These are phyloP conservation scores for Agrilus cyanescens DNA, from an alignment of 2,888 invertebrate species.

Conservation along the genomic window DNA sequence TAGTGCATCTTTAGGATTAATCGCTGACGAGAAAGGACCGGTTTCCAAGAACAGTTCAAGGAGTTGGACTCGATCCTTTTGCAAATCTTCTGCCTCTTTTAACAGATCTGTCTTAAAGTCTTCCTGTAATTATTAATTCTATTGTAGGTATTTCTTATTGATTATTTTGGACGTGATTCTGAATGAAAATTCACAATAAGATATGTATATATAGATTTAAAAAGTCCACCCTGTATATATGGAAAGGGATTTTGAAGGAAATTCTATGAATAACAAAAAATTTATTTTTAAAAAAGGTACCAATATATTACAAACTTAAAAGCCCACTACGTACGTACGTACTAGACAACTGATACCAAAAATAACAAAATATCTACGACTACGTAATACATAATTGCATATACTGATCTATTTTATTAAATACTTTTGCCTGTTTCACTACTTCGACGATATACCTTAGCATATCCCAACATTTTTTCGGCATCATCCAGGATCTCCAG, in stretches of 20 bases:
- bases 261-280: too few species aligned
- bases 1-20: slow-evolving; percentile 42
- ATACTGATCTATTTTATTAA: too few species aligned
- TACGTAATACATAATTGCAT: not conserved
- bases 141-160: not conserved
- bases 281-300: too few species aligned
- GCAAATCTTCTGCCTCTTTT: slow-evolving; percentile 59
- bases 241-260: not conserved
- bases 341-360: too few species aligned
- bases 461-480: slow-evolving; percentile 58
- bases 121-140: slow-evolving; percentile 32
- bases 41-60: slow-evolving; percentile 55
- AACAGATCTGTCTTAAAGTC: slow-evolving; percentile 59
- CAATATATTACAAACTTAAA: too few species aligned
- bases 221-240: too few species aligned
- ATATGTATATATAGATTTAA: not conserved
- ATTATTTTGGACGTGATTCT: not conserved
- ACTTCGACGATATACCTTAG: slow-evolving; percentile 40
- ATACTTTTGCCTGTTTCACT: too few species aligned
- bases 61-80: slow-evolving; percentile 54
- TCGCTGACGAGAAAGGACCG: slow-evolving; percentile 52
- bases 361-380: not conserved
- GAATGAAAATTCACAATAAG: too few species aligned
- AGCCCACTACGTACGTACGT: too few species aligned
- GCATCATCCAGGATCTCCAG: slow-evolving; percentile 55